These are phyloP conservation scores for Parapsyche elsis DNA, from an alignment of 1,140 invertebrate genomes.

Conservation along the genomic window DNA sequence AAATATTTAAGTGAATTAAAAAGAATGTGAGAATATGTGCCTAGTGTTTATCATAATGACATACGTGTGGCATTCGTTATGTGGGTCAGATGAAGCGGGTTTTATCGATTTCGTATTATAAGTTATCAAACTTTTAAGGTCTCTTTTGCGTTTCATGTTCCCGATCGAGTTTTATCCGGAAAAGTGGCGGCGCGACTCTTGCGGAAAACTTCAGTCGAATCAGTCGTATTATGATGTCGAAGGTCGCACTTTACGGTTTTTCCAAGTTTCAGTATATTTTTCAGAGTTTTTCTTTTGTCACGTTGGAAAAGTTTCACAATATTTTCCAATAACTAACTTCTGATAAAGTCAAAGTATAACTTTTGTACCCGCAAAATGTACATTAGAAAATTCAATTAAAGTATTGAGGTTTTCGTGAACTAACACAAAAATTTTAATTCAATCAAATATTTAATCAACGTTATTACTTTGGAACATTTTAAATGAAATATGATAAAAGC, in stretches of 20 bases:
- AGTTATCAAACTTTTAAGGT: background rate
- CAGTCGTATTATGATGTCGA: background rate
- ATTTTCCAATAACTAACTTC: conserved; percentile 13
- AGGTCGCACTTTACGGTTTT: background rate
- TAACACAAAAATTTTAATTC: no score
- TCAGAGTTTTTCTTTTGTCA: background rate
- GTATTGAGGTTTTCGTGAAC: background rate
- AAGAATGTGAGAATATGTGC: no score
- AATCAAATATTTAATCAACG: no score
- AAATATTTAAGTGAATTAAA: no score
- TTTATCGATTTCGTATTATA: conserved; percentile 30
- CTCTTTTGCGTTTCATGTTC: background rate
- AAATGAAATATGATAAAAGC: no score
- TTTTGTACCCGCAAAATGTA: background rate
- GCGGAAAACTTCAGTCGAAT: conserved; percentile 24
- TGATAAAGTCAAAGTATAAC: background rate
- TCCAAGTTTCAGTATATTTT: background rate
- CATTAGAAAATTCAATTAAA: background rate
- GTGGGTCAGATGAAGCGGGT: background rate
- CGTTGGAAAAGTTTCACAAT: background rate
- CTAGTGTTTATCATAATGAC: no score
- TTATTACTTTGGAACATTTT: no score
- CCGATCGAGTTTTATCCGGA: background rate
- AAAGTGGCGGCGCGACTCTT: background rate
- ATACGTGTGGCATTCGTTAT: background rate